Percentiles rank a stretch among this genome's conserved stretches.
These are phyloP conservation scores for Athalia circularis DNA, from an alignment of 2,888 invertebrate genomes.

Conservation along the genomic window DNA sequence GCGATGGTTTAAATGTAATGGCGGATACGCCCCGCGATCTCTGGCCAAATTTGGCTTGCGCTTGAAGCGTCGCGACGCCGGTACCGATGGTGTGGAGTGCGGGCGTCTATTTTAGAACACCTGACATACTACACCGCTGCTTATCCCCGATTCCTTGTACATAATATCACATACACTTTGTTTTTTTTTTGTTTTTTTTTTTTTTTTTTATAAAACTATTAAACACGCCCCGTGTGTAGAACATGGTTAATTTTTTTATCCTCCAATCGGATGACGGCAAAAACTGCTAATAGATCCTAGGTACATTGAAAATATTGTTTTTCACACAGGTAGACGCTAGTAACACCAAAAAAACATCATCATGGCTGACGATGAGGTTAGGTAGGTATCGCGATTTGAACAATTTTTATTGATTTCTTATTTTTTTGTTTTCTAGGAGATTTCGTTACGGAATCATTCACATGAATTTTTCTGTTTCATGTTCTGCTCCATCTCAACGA, in stretches of 20 bases:
- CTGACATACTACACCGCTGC: conserved; percentile 67
- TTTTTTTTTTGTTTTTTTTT: background rate
- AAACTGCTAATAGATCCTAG: background rate
- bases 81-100: conserved; percentile 69
- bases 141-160: background rate
- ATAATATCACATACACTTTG: background rate
- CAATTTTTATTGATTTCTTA: background rate
- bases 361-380: conserved; percentile 97
- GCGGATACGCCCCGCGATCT: conserved; percentile 36
- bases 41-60: conserved; percentile 79
- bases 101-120: conserved; percentile 71
- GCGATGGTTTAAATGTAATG: background rate
- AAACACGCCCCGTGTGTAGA: background rate
- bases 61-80: conserved; percentile 73
- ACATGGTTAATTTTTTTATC: background rate
- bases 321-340: conserved; percentile 76
- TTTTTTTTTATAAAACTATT: background rate
- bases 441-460: conserved; percentile 46
- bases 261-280: background rate
- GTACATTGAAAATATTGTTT: conserved; percentile 63
- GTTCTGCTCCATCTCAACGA: background rate
- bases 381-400: conserved; percentile 80
- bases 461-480: conserved; percentile 41
- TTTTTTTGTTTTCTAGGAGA: no score
- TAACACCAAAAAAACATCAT: conserved; percentile 75